These are phyloP conservation scores for Drosophila funebris DNA, from an alignment of 1,140 invertebrate species.

Conservation along the genomic window DNA sequence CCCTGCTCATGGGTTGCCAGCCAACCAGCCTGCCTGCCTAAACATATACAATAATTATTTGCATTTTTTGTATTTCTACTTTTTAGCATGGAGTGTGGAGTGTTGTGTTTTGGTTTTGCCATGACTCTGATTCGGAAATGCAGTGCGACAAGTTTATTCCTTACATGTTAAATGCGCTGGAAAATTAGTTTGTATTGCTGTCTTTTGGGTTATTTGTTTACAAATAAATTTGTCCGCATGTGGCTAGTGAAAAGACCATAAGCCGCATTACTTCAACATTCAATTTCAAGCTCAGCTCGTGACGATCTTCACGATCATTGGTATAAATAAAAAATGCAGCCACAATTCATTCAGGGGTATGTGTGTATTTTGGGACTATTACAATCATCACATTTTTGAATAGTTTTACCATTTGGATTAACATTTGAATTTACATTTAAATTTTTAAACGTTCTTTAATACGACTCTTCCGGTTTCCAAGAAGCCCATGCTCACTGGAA, in stretches of 20 bases:
- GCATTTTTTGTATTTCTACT: conserved; percentile 40
- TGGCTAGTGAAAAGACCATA: neutral
- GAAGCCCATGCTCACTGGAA: conserved; percentile 47
- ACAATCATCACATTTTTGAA: neutral
- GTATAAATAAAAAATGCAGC: too few relatives aligned
- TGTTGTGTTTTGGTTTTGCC: conserved; percentile 58
- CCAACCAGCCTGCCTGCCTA: conserved; percentile 25
- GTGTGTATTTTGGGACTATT: too few relatives aligned
- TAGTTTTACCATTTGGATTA: conserved; percentile 37
- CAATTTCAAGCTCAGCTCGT: neutral
- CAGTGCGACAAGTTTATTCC: conserved; percentile 31
- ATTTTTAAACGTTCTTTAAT: conserved; percentile 68
- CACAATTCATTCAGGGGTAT: neutral
- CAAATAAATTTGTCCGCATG: neutral
- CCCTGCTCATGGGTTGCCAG: conserved; percentile 20
- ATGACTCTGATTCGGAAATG: conserved; percentile 39
- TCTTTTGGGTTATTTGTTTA: conserved; percentile 17
- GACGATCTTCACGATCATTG: neutral
- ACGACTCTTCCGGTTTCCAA: conserved; percentile 65
- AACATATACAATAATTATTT: conserved; percentile 79
- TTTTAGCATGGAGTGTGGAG: neutral
- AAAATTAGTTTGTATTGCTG: conserved; percentile 68
- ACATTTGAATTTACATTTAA: conserved; percentile 54
- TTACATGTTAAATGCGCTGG: conserved; percentile 62
- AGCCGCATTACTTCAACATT: neutral